phyloP scores from a whole-genome alignment of 2,797 vertebrate species.

The Carapus acus region DNA sequence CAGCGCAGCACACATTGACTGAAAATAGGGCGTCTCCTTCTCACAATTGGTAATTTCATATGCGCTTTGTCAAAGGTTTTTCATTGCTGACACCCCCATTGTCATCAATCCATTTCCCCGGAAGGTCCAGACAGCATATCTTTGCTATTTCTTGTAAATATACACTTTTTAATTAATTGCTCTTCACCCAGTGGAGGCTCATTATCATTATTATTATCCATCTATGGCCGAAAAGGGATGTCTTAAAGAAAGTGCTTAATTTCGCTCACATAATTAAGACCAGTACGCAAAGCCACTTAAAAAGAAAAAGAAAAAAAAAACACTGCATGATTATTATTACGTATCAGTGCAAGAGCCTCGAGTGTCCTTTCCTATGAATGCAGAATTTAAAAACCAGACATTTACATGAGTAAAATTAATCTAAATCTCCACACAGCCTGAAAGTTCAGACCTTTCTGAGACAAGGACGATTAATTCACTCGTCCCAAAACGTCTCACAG shows the following conservation, averaged over 20 bases:
- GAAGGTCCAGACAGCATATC: not conserved
- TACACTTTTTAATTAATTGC: too few relatives aligned
- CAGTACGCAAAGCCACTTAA: conserved; percentile 25
- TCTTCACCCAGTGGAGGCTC: too few relatives aligned
- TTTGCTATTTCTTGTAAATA: not conserved
- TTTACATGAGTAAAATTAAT: conserved; percentile 46
- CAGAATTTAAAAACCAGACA: conserved; percentile 22
- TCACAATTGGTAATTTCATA: not conserved
- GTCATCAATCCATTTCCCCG: not conserved
- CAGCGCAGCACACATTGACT: too few relatives aligned
- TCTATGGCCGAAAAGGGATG: conserved; percentile 12
- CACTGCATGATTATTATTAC: too few relatives aligned
- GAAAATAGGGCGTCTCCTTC: not conserved
- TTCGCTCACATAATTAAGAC: conserved; percentile 20
- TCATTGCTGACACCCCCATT: not conserved
- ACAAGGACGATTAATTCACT: conserved; percentile 30
- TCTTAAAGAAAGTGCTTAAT: conserved; percentile 7
- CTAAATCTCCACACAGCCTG: conserved; percentile 36
- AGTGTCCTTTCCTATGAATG: too few relatives aligned
- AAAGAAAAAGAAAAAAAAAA: conserved; percentile 13
- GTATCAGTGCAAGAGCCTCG: too few relatives aligned
- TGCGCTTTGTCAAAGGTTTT: not conserved
- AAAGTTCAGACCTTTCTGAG: conserved; percentile 35
- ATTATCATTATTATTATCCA: conserved; percentile 12
- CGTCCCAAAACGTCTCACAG: conserved; percentile 17